Evolutionary conservation across 2,888 invertebrate species (phyloP).

Genomic region (Drosophila nr. fundita): DNA sequence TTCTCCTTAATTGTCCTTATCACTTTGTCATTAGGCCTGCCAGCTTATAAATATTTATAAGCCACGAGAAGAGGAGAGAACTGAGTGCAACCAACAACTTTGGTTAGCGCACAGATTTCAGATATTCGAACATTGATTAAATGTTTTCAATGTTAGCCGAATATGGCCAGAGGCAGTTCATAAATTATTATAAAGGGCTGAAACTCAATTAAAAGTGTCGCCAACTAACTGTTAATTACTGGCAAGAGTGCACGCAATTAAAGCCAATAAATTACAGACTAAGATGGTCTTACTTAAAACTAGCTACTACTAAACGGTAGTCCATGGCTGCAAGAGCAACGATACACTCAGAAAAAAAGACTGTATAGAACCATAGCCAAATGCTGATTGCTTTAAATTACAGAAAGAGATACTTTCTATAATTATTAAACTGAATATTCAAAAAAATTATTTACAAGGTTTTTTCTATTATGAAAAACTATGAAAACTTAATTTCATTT

Average conservation of each 20-base stretch:
- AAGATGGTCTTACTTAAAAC: background rate
- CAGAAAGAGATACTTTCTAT: background rate
- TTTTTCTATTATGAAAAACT: background rate
- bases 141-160: conserved; percentile 68
- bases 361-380: background rate
- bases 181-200: conserved; percentile 72
- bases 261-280: conserved; percentile 62
- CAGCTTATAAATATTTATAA: conserved; percentile 72
- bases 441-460: background rate
- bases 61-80: background rate
- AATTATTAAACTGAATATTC: background rate
- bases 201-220: conserved; percentile 76
- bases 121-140: conserved; percentile 79
- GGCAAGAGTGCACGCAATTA: conserved; percentile 46
- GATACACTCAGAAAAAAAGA: background rate
- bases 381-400: background rate
- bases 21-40: conserved; percentile 75
- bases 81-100: conserved; percentile 21
- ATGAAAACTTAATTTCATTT: background rate
- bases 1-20: conserved; percentile 81
- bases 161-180: conserved; percentile 70
- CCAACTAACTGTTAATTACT: conserved; percentile 69
- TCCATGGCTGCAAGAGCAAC: background rate
- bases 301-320: background rate
- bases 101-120: conserved; percentile 65